Base-by-base conservation (phyloP, 2,113 vertebrate genomes). In the Cyanoramphus novaezelandiae region DNA sequence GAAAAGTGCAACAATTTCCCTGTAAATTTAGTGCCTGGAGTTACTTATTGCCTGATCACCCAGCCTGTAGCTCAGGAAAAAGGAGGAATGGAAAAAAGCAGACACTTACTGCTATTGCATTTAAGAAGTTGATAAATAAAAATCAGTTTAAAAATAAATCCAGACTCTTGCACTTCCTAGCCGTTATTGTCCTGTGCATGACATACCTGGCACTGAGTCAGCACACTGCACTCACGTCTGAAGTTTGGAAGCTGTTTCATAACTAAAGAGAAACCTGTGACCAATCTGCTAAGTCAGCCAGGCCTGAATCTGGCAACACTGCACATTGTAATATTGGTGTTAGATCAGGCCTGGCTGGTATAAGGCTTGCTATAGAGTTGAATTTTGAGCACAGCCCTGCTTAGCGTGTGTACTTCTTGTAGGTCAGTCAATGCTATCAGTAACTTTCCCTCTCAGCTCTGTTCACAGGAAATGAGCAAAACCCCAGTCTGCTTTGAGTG, bases 1-100 rank as follows among this genome's bases (percentile, higher is more conserved):
- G 90, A 96, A 97, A 97, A 95, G 87, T 96, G 63, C 67, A 96
- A 83, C 82, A 88, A 91, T 95, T 94, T 97, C 94, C 95, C 94
- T 89, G 65, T 90, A 95, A 96, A 95, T 93, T 93, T 62, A 94
- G 76, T 92, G 77, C 79, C 91, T 86, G 77, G 47, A 93, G 91
- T 95, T 93, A 89, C 92, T 96, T 86, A 94, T 76, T 97, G 92
- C 77, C 77, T 96, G 92, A 74, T 91, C 47, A 65, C 44, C 57
- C 50, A 60, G 41, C 43, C 19, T 84, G 72, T 70, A 64, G 50
- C 47, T 47, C 79, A 88, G 62, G 50, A 95, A 83, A 92, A 89
- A 57, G 21, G 28, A 74, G 37, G 77, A 63, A 55, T 13, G 75
- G 59, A 78, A 95, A 91, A 92, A 91, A 92, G 55, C 88, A 93